Base-by-base conservation (phyloP, 92 coral and sea anemone genomes). In the Parazoanthus swiftii region DNA sequence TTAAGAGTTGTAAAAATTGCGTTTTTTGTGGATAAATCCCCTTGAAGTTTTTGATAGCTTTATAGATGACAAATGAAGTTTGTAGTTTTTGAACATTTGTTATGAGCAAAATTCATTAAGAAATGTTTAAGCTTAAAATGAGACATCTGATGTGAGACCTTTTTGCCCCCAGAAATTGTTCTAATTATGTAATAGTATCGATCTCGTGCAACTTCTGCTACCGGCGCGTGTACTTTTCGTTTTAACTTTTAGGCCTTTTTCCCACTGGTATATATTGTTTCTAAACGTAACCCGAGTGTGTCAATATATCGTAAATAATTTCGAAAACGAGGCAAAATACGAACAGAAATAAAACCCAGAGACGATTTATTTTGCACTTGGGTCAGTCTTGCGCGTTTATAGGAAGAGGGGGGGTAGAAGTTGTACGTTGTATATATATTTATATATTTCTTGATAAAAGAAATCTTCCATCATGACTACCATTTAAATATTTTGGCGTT, bases 151-250 rank as follows among this genome's bases (percentile, higher is more conserved):
- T 74, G 78, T 37, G 78, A 74, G 78, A 37, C 78, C 23, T 74
- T 74, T 74, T 74, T 74, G 46, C 48, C 48, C 78, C 78, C 78
- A 74, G 78, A 74, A 23, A 46, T 74, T 74, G 78, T 74, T 74
- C 44, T 37, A 74, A 74, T 74, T 74, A 18, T 74, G 78, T 33
- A 74, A 37, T 74, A 74, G 78, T 74, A 35, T 74, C 78, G 21
- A 10, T 74, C 77, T 73, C 43, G 3, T 73, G 77, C 43, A 73
- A 73, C 77, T 73, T 29, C 77, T 73, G 77, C 35, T 74, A 74
- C 78, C 78, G 78, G 23, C 44, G 15, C 42, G 46, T 74, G 46
- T 74, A 74, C 78, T 36, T 74, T 74, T 74, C 78, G 78, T 33
- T 74, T 74, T 37, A 37, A 74, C 48, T 74, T 74, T 74, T 36